phyloP scores from a whole-genome alignment of 2,888 invertebrate genomes.

The Druceiella hillmani region DNA sequence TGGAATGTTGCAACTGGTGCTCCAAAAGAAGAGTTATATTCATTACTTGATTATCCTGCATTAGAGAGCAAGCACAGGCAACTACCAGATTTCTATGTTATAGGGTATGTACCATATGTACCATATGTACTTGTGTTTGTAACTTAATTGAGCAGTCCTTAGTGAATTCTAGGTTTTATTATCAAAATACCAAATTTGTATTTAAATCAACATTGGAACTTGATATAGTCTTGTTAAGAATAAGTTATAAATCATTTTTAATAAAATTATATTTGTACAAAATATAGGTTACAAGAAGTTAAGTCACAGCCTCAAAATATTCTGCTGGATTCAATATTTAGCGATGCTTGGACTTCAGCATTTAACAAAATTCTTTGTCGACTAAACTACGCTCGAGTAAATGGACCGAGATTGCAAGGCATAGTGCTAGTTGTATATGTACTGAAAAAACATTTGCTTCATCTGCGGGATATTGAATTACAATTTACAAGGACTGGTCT shows the following conservation, averaged over 20 bases:
- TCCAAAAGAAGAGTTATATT: constrained; percentile 68
- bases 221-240: too few relatives aligned
- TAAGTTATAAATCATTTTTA: constrained; percentile 8
- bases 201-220: too few relatives aligned
- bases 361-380: constrained; percentile 64
- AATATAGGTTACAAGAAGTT: constrained; percentile 75
- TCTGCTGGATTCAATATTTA: constrained; percentile 72
- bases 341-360: constrained; percentile 79
- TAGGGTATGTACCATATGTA: constrained; percentile 57
- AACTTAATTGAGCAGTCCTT: too few relatives aligned
- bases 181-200: too few relatives aligned
- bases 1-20: constrained; percentile 86
- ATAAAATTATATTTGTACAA: constrained; percentile 7
- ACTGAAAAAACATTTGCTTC: constrained; percentile 71
- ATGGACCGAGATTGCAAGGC: constrained; percentile 79
- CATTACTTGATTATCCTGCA: constrained; percentile 62
- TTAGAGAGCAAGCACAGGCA: constrained; percentile 56
- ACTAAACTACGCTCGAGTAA: constrained; percentile 70
- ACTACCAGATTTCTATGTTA: constrained; percentile 77
- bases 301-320: constrained; percentile 84
- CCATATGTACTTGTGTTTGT: constrained; percentile 1
- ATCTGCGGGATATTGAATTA: constrained; percentile 78
- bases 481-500: constrained; percentile 87
- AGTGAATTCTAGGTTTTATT: too few relatives aligned
- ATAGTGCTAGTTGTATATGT: constrained; percentile 74